Evolutionary conservation across 2,797 vertebrate genomes (phyloP).

Genomic region (Acrossocheilus fasciatus): DNA sequence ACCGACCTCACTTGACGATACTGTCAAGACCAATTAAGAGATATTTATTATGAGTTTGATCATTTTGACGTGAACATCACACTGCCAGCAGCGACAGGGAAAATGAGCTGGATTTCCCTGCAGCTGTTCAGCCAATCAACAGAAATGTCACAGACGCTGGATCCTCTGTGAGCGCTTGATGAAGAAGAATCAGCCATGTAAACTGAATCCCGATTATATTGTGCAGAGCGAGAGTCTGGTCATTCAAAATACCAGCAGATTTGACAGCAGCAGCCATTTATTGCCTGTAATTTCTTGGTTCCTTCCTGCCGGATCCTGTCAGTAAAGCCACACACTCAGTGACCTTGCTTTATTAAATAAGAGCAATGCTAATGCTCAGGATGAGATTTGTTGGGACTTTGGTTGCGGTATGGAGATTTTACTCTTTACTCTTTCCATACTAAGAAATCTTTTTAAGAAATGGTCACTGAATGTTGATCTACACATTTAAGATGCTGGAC

Average conservation of each 20-base stretch:
- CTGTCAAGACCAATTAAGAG: not conserved
- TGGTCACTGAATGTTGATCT: too few relatives aligned
- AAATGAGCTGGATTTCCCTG: not conserved
- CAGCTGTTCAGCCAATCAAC: conserved; percentile 40
- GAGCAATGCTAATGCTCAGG: not conserved
- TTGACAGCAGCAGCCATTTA: not conserved
- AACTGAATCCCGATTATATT: conserved; percentile 15
- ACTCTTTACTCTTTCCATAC: not conserved
- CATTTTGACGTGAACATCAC: not conserved
- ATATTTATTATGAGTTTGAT: not conserved
- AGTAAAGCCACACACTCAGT: not conserved
- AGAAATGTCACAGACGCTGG: conserved; percentile 56
- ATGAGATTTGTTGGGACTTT: not conserved
- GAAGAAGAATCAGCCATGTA: conserved; percentile 23
- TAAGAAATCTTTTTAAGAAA: not conserved
- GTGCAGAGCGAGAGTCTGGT: not conserved
- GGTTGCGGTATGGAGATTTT: not conserved
- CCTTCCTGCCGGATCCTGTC: conserved; percentile 7
- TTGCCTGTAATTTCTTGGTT: not conserved
- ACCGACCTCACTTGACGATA: not conserved
- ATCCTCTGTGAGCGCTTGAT: conserved; percentile 50
- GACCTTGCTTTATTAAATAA: conserved; percentile 10
- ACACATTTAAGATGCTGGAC: not conserved
- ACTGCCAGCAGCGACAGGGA: not conserved
- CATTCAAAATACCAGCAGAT: conserved; percentile 42